Evolutionary conservation across 1,140 invertebrate species (phyloP).

Genomic region (Drosophila hydei): DNA sequence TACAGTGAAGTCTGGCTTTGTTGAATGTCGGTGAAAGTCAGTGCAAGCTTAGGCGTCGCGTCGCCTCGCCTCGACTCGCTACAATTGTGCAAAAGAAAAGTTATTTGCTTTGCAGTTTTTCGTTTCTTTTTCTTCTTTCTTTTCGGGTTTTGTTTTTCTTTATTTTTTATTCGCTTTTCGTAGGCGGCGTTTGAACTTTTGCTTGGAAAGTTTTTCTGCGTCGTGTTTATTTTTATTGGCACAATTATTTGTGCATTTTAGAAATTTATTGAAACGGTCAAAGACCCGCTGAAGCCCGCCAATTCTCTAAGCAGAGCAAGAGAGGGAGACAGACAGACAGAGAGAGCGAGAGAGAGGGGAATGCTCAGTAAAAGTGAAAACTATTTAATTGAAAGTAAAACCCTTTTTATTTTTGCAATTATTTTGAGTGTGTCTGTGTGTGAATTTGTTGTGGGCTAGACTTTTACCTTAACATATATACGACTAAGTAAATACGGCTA

Average conservation of each 20-base stretch:
- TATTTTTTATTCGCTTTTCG: slow-evolving; percentile 58
- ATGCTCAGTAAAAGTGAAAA: slow-evolving; percentile 66
- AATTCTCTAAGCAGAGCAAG: slow-evolving; percentile 2
- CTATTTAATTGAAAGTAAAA: slow-evolving; percentile 58
- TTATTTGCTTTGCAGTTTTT: slow-evolving; percentile 66
- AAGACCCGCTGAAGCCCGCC: slow-evolving; percentile 54
- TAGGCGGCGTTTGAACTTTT: slow-evolving; percentile 77
- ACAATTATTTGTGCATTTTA: slow-evolving; percentile 83
- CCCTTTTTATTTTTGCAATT: slow-evolving; percentile 41
- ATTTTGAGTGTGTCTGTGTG: background rate
- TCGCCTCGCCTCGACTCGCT: slow-evolving; percentile 49
- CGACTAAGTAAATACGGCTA: no score
- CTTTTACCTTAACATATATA: slow-evolving; percentile 9
- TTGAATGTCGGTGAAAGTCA: slow-evolving; percentile 78
- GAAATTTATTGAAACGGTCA: slow-evolving; percentile 76
- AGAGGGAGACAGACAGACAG: no score
- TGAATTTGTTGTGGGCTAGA: background rate
- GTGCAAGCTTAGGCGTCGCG: slow-evolving; percentile 40
- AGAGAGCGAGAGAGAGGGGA: no score
- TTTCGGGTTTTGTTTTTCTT: slow-evolving; percentile 41
- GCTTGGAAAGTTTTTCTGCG: slow-evolving; percentile 68
- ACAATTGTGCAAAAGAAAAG: slow-evolving; percentile 83
- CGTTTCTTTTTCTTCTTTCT: slow-evolving; percentile 50
- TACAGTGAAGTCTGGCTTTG: slow-evolving; percentile 16
- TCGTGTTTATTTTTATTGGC: slow-evolving; percentile 80